Base-by-base conservation (phyloP, 2,888 invertebrate genomes). In the Pomacea canaliculata region DNA sequence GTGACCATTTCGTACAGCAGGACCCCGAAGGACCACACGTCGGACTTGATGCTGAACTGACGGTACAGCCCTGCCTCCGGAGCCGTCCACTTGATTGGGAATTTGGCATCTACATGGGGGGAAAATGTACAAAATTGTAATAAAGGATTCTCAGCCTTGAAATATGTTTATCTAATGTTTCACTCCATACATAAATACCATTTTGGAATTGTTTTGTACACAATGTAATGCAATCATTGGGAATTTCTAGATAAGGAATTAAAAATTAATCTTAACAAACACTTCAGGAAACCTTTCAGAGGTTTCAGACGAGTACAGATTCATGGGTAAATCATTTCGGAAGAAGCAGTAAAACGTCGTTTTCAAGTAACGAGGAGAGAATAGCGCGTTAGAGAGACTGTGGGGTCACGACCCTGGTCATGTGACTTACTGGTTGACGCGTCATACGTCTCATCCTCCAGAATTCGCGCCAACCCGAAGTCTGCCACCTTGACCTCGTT, bases 21-120 rank as follows among this genome's bases (percentile, higher is more conserved):
- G 83, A 98, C 96, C 72, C 98, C 98, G 90, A 96, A 98, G 0
- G 98, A 98, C 99, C 99, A 99, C 0, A 99, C 99, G 91, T 99
- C 99, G 65, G 97, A 98, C 92, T 99, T 99, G 83, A 99, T 97
- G 72, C 97, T 97, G 92, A 99, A 99, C 89, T 95, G 94, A 69
- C 97, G 96, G 90, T 97, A 96, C 74, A 97, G 94, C 51, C 97
- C 97, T 7, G 98, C 98, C 92, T 98, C 98, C 0, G 98, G 98
- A 1, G 98, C 97, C 10, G 98, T 98, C 98, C 98, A 98, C 90
- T 98, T 98, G 10, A 99, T 97, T 0, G 99, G 99, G 92, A 99
- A 99, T 81, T 98, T 93, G 0, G 98, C 97, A 78, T 86, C 87
- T 87, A 78, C n/a, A 81, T 76, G n/a, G 77, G 37, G 27, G 63